Percentiles rank a stretch among this genome's conserved stretches.
These are phyloP conservation scores for Psylliodes chrysocephalus DNA, from an alignment of 2,888 invertebrate genomes.

Conservation along the genomic window DNA sequence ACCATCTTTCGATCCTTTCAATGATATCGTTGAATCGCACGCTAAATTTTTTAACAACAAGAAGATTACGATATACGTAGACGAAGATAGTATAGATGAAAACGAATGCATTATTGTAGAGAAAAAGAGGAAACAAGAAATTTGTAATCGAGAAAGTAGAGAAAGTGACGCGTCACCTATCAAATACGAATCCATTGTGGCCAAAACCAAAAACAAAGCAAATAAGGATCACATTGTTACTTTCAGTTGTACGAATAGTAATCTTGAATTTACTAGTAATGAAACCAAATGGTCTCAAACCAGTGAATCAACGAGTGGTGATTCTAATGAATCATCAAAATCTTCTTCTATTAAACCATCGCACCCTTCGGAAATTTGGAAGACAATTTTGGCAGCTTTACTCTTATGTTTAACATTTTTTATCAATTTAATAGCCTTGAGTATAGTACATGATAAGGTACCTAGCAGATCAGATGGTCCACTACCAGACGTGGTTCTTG, in stretches of 20 bases:
- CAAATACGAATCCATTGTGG: background rate
- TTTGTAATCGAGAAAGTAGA: background rate
- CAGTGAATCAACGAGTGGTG: background rate
- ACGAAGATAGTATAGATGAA: conserved; percentile 5
- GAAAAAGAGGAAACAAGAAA: too few relatives aligned
- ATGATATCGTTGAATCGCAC: background rate
- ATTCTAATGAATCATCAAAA: background rate
- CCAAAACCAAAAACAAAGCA: background rate
- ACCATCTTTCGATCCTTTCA: background rate
- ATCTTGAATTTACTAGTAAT: background rate
- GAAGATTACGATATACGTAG: background rate
- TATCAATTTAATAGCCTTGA: background rate
- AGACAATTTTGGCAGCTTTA: conserved; percentile 13
- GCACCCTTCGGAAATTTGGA: conserved; percentile 8
- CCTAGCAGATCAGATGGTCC: conserved; percentile 11
- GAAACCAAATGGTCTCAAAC: background rate
- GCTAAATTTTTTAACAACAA: background rate
- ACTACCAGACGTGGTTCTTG: conserved; percentile 13
- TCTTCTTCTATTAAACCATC: background rate
- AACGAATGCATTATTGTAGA: background rate
- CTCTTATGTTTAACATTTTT: conserved; percentile 2
- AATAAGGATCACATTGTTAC: background rate
- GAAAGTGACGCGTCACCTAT: background rate
- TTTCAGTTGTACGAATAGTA: background rate
- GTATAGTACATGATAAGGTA: conserved; percentile 18